Base-by-base conservation (phyloP, 2,888 invertebrate genomes). In the Chelonus formosanus region DNA sequence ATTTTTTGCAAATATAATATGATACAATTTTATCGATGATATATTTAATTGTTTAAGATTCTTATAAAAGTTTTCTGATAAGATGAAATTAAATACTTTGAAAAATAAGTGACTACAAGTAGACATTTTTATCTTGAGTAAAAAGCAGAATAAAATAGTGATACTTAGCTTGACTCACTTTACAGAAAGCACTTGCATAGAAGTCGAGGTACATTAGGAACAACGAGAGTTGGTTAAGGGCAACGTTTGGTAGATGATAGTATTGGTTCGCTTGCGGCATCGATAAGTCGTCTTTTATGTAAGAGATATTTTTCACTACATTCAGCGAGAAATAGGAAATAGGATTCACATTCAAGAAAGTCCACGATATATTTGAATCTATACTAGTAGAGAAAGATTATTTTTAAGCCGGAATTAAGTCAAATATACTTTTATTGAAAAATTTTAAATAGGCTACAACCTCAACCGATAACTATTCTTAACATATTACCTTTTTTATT, bases 241-340 rank as follows among this genome's bases (percentile, higher is more conserved):
- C 40, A 40, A 53, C 44, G 53, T 61, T 43, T 61, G 20, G 61
- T 52, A 40, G 61, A 52, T 52, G 61, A 60, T 53, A n/a, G 52
- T 31, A 44, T 44, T 53, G 53, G 40, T 43, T 52, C 52, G 52
- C 61, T 43, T 40, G 52, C 32, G 61, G 32, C 53, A 53, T 61
- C 53, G 50, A 60, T 60, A 60, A 60, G 50, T 40, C 60, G 52
- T 32, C 60, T 40, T 52, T 8, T 7, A 52, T 52, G 52, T 52
- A 52, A 48, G 50, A 43, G 50, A 52, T 43, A 53, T 53, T 61
- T 61, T 61, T 61, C 43, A 61, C 61, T 61, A 53, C 53, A 61
- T 61, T 53, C 40, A 61, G 43, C n/a, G 32, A 32, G 44, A 61
- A 44, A 43, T 61, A 61, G 61, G 61, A 61, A 53, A 61, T 61